phyloP scores from a whole-genome alignment of 2,797 vertebrate species.

The Orientallactaga sibirica region DNA sequence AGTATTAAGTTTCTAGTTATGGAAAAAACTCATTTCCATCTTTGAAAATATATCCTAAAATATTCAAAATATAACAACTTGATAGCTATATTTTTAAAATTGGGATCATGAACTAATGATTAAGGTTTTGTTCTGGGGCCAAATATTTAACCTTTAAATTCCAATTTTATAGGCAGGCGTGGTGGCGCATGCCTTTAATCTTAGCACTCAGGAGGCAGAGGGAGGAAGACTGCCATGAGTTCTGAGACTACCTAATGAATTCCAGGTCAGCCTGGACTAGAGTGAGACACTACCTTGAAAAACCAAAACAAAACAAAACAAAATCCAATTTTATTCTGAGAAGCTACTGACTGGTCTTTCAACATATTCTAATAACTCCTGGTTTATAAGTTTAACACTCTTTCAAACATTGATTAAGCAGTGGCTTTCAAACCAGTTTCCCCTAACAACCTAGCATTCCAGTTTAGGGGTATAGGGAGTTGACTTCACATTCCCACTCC shows the following conservation, averaged over 20 bases:
- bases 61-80: slow-evolving; percentile 29
- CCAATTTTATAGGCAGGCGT: background rate
- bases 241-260: too few species aligned
- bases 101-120: slow-evolving; percentile 36
- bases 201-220: too few species aligned
- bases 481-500: background rate
- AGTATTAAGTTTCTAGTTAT: slow-evolving; percentile 16
- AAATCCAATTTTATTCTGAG: background rate
- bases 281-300: too few species aligned
- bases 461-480: background rate
- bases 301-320: too few species aligned
- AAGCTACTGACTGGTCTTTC: background rate
- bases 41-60: slow-evolving; percentile 36
- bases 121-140: background rate
- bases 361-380: background rate
- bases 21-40: slow-evolving; percentile 42
- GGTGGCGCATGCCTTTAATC: too few species aligned
- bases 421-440: slow-evolving; percentile 10
- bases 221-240: too few species aligned
- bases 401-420: background rate
- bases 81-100: slow-evolving; percentile 44
- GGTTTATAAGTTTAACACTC: background rate
- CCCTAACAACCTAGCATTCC: background rate
- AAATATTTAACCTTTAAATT: background rate
- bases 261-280: too few species aligned